phyloP scores from a whole-genome alignment of 1,140 invertebrate genomes.

The Trichogramma pretiosum region DNA sequence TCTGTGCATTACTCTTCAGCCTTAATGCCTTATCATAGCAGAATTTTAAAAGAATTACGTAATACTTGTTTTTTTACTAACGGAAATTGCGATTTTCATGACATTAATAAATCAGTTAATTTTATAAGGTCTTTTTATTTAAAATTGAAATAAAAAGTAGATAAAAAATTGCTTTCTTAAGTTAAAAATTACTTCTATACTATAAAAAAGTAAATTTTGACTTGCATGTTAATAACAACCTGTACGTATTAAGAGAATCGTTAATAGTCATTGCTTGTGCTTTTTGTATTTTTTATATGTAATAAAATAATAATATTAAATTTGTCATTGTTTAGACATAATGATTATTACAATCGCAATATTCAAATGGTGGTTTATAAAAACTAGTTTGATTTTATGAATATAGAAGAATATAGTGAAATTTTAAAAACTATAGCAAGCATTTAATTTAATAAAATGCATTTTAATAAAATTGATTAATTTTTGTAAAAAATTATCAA shows the following conservation, averaged over 20 bases:
- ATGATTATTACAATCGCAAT: too few relatives aligned
- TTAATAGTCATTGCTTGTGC: neutral
- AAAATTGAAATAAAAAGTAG: neutral
- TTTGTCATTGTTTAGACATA: too few relatives aligned
- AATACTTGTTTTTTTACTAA: constrained; percentile 25
- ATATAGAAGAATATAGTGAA: neutral
- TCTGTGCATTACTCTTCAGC: constrained; percentile 7
- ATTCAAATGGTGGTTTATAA: too few relatives aligned
- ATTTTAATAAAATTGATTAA: constrained; percentile 6
- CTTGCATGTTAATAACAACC: neutral
- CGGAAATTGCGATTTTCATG: constrained; percentile 12
- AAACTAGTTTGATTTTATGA: too few relatives aligned
- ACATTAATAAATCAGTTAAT: constrained; percentile 11
- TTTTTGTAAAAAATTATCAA: constrained; percentile 19
- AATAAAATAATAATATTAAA: constrained; percentile 1
- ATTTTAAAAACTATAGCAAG: constrained; percentile 1
- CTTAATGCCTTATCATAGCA: constrained; percentile 6
- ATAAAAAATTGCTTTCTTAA: neutral
- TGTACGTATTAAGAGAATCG: neutral
- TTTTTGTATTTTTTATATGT: neutral
- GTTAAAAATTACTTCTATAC: neutral
- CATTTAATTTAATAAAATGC: neutral
- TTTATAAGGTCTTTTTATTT: constrained; percentile 4
- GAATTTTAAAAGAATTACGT: constrained; percentile 14
- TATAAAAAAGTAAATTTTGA: neutral